These are phyloP conservation scores for Merodon equestris DNA, from an alignment of 2,888 invertebrate species.

Conservation along the genomic window DNA sequence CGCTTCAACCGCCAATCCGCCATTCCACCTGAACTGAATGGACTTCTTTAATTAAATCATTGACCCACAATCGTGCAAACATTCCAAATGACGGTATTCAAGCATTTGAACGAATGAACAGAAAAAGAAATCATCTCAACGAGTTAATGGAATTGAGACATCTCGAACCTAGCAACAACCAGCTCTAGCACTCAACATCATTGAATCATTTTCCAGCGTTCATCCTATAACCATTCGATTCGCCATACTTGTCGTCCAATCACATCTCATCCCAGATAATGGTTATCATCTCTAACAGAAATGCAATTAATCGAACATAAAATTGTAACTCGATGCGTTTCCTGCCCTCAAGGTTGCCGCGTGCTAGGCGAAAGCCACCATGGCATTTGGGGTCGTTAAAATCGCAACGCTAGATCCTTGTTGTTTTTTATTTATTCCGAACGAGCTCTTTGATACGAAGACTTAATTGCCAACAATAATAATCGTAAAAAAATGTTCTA, in stretches of 20 bases:
- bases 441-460: conserved; percentile 44
- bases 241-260: conserved; percentile 20
- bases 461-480: conserved; percentile 67
- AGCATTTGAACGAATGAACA: background rate
- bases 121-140: conserved; percentile 26
- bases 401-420: conserved; percentile 17
- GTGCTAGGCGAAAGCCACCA: conserved; percentile 31
- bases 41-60: conserved; percentile 60
- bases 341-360: conserved; percentile 26
- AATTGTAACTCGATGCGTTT: conserved; percentile 36
- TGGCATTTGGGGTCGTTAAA: conserved; percentile 46
- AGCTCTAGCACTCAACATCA: conserved; percentile 32
- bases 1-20: no score
- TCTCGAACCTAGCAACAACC: conserved; percentile 22
- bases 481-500: conserved; percentile 62
- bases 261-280: conserved; percentile 55
- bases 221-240: conserved; percentile 15
- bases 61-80: conserved; percentile 55
- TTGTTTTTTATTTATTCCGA: no score
- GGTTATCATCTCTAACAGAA: conserved; percentile 62
- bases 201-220: conserved; percentile 51
- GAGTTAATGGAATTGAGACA: conserved; percentile 64
- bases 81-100: conserved; percentile 30
- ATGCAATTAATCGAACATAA: conserved; percentile 67
- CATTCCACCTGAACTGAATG: conserved; percentile 15